phyloP scores from a whole-genome alignment of 2,113 vertebrate genomes.

The Elephas maximus region DNA sequence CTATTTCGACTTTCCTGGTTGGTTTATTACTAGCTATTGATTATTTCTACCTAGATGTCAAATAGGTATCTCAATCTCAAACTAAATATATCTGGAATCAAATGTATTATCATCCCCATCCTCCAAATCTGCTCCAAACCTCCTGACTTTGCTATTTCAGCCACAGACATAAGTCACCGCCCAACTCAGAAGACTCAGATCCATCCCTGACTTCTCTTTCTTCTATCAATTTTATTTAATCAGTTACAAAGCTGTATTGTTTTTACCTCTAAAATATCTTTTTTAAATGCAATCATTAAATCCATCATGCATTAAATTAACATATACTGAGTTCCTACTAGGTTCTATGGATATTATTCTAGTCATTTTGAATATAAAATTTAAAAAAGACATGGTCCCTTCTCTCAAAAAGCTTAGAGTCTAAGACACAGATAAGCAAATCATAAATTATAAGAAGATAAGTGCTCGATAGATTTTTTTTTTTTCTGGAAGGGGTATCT shows the following conservation, averaged over 20 bases:
- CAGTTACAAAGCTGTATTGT: not conserved
- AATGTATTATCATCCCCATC: not conserved
- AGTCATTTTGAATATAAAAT: not conserved
- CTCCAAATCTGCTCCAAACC: not conserved
- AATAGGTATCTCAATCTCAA: not conserved
- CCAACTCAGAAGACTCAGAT: not conserved
- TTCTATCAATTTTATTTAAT: not conserved
- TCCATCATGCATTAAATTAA: not conserved
- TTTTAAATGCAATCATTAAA: slow-evolving; percentile 10
- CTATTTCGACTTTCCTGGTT: not conserved
- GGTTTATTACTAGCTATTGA: not conserved
- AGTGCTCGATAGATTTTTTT: not conserved
- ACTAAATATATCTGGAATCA: not conserved
- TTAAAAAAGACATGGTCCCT: not conserved
- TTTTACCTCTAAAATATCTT: slow-evolving; percentile 9
- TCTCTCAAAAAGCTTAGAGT: not conserved
- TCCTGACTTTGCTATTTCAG: not conserved
- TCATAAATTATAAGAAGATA: not conserved
- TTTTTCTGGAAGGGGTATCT: not conserved
- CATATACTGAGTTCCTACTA: not conserved
- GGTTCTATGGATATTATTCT: not conserved
- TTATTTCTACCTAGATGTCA: not conserved
- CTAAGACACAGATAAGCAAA: not conserved
- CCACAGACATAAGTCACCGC: not conserved
- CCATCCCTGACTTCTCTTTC: not conserved